Evolutionary conservation across 2,888 invertebrate genomes (phyloP).

Genomic region (Macrophya alboannulata): DNA sequence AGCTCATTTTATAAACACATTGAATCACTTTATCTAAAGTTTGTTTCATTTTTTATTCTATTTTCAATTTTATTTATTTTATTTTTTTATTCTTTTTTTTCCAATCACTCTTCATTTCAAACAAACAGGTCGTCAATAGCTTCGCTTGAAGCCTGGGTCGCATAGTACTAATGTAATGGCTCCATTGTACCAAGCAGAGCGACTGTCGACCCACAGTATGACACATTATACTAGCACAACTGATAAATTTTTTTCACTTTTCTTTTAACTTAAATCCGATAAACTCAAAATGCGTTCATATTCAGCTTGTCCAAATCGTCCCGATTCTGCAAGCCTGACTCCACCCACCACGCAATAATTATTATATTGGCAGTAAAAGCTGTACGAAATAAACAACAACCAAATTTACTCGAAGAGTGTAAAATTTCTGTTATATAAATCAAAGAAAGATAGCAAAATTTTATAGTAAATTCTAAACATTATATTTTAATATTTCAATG

Average conservation of each 20-base stretch:
- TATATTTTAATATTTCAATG: background rate
- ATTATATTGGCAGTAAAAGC: slow-evolving; percentile 35
- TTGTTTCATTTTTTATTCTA: slow-evolving; percentile 55
- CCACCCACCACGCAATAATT: slow-evolving; percentile 47
- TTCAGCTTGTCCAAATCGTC: slow-evolving; percentile 11
- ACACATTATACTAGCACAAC: slow-evolving; percentile 50
- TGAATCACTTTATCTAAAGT: slow-evolving; percentile 59
- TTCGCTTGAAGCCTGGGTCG: slow-evolving; percentile 68
- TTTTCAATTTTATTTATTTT: slow-evolving; percentile 30
- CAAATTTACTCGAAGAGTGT: slow-evolving; percentile 14
- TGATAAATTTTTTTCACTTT: background rate
- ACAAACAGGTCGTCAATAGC: slow-evolving; percentile 62
- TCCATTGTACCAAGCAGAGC: slow-evolving; percentile 66
- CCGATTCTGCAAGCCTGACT: slow-evolving; percentile 25
- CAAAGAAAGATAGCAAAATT: background rate
- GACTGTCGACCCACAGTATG: slow-evolving; percentile 59
- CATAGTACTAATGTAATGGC: slow-evolving; percentile 70
- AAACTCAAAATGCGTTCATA: slow-evolving; percentile 38
- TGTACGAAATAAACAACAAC: slow-evolving; percentile 41
- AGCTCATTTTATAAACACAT: slow-evolving; percentile 60
- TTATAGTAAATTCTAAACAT: background rate
- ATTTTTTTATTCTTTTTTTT: slow-evolving; percentile 56
- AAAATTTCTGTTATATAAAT: background rate
- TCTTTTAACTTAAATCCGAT: slow-evolving; percentile 33
- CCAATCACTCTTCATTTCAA: slow-evolving; percentile 58